Percentiles rank a stretch among this genome's conserved stretches.
These are phyloP conservation scores for Leguminivora glycinivorella DNA, from an alignment of 1,140 invertebrate species.

Conservation along the genomic window DNA sequence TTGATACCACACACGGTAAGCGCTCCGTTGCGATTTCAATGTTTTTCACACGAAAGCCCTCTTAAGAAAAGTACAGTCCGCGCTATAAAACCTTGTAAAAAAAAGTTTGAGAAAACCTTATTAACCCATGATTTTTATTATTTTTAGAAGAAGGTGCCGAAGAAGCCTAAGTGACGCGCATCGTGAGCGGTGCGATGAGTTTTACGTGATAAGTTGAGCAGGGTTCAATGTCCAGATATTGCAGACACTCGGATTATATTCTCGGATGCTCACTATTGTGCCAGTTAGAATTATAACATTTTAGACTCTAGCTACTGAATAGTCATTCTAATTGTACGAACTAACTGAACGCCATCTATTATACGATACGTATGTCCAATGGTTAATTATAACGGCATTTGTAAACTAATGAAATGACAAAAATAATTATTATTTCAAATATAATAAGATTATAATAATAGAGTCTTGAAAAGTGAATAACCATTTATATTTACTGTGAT, in stretches of 20 bases:
- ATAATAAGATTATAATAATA: conserved; percentile 41
- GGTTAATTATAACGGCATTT: conserved; percentile 33
- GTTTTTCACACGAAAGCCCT: too few species aligned
- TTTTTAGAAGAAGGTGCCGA: conserved; percentile 69
- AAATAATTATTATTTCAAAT: conserved; percentile 51
- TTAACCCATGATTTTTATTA: conserved; percentile 22
- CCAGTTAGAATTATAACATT: conserved; percentile 65
- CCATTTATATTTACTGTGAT: conserved; percentile 65
- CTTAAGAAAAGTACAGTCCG: too few species aligned
- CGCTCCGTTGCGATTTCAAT: too few species aligned
- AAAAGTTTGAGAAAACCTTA: too few species aligned
- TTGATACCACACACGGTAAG: too few species aligned
- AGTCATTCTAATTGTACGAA: conserved; percentile 43
- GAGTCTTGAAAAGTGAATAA: conserved; percentile 41
- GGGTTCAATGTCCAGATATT: conserved; percentile 65
- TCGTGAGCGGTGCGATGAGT: conserved; percentile 40
- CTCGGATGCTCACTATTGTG: conserved; percentile 72
- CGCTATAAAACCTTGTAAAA: too few species aligned
- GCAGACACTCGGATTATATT: conserved; percentile 56
- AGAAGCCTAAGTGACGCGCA: conserved; percentile 52
- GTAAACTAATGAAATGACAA: conserved; percentile 39
- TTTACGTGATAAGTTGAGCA: conserved; percentile 64
- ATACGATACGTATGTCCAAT: conserved; percentile 38
- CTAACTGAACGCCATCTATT: conserved; percentile 40
- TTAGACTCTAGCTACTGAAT: conserved; percentile 51